Evolutionary conservation across 2,888 invertebrate genomes (phyloP), one percentile per base, ranked within the genome.

Genomic region (Ennomos fuscantarius): DNA sequence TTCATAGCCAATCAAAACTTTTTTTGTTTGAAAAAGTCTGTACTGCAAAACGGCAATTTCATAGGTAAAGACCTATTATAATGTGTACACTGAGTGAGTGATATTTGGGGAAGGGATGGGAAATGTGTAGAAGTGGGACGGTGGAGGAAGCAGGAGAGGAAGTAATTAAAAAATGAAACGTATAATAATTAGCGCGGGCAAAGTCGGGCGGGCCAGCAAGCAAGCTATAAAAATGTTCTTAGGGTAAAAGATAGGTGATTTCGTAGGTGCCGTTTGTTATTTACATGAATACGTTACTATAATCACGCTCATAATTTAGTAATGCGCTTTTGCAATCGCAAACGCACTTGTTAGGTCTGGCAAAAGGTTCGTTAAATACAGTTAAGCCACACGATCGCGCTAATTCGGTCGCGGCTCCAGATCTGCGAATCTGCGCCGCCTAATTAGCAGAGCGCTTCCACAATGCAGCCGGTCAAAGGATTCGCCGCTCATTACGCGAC

Each of bases 401-500:
- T 89, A 88, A 89, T 88, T 87, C 80, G 73, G 84, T 75, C 81
- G 86, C 74, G 88, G 89, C 86, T 87, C 84, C 79, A 85, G 85
- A 88, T 88, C 80, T 82, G 78, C 79, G 79, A 86, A 87, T 88
- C 79, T 82, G 78, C 81, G 79, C 79, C 78, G 87, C 84, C 85
- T 91, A 92, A 92, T 92, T 92, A 92, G 86, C 82, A 74, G 80
- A 77, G 81, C 86, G 82, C 86, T 89, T 83, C 72, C 75, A 74
- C 70, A 70, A 79, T 81, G 78, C 85, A 81, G 78, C 82, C 83
- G 86, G 85, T 89, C 91, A 92, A 92, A 91, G 90, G 88, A 87
- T 87, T 82, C 81, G 79, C 82, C 79, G 86, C 89, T 91, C 89
- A 88, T 90, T 90, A 90, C 84, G 82, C 76, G 48, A 51, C 37